Conservation (phyloP, 2,888 invertebrate species). For the Caenorhabditis imperialis region DNA sequence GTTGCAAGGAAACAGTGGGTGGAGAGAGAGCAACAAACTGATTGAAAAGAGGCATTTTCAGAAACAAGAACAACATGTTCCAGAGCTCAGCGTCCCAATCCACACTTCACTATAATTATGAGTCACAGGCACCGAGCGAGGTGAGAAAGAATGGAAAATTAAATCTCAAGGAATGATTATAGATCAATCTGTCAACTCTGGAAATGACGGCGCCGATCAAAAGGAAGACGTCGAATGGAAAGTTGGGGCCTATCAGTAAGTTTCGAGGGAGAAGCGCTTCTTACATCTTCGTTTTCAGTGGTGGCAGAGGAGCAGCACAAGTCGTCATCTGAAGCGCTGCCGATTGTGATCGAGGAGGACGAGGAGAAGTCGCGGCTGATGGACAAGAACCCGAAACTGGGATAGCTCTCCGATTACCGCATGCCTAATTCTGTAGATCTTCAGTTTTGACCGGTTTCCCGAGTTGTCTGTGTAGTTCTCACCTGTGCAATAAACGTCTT, state of each 20-base stretch:
- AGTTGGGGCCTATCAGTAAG: conserved; percentile 33
- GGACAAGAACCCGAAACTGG: conserved; percentile 19
- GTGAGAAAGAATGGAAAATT: conserved; percentile 5
- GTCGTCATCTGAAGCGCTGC: conserved; percentile 39
- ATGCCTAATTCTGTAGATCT: conserved; percentile 12
- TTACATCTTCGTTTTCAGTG: conserved; percentile 9
- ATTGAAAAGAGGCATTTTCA: conserved; percentile 3
- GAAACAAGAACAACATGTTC: conserved; percentile 49
- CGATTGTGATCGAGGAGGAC: conserved; percentile 54
- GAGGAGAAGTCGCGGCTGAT: conserved; percentile 45
- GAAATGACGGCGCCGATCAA: conserved; percentile 41
- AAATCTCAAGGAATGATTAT: not conserved
- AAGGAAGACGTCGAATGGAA: conserved; percentile 35
- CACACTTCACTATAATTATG: conserved; percentile 48
- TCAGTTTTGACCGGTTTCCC: conserved; percentile 36
- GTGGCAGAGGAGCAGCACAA: conserved; percentile 49
- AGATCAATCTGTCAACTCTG: conserved; percentile 48
- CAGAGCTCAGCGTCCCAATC: conserved; percentile 42
- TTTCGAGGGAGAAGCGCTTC: not conserved
- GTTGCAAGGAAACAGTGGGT: conserved; percentile 35
- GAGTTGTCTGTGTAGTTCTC: conserved; percentile 5
- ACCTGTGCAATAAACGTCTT: conserved; percentile 30
- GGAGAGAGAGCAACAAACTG: not conserved
- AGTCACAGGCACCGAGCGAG: conserved; percentile 50
- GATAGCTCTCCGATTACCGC: not conserved